Conservation (phyloP, 2,888 invertebrate species). For the Cheiracanthium punctorium region DNA sequence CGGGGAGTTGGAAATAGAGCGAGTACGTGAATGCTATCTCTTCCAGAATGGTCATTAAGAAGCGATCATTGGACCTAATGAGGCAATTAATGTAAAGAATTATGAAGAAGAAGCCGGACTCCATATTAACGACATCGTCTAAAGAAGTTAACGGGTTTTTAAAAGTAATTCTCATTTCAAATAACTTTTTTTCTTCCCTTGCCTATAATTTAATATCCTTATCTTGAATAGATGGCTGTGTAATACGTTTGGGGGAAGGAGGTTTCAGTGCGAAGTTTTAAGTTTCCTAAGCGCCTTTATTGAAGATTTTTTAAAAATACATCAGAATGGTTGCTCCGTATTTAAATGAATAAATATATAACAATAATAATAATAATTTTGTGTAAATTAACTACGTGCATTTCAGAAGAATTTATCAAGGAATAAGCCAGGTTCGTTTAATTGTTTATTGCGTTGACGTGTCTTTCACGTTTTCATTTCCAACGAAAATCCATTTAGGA, state of each 20-base stretch:
- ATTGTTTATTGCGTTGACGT: too few species aligned
- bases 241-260: neutral
- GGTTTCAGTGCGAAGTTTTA: too few species aligned
- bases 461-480: too few species aligned
- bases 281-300: too few species aligned
- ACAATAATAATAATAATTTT: too few species aligned
- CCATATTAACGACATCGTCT: neutral
- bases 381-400: too few species aligned
- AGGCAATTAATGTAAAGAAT: conserved; percentile 61
- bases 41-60: conserved; percentile 51
- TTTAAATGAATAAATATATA: too few species aligned
- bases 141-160: conserved; percentile 18
- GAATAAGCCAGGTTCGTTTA: too few species aligned
- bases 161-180: conserved; percentile 19
- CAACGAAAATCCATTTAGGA: too few species aligned
- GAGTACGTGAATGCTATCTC: conserved; percentile 19
- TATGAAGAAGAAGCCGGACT: conserved; percentile 32
- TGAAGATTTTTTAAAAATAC: too few species aligned
- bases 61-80: conserved; percentile 53
- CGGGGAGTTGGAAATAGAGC: neutral
- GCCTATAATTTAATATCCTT: conserved; percentile 35
- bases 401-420: too few species aligned
- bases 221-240: conserved; percentile 17
- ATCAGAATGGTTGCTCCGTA: too few species aligned
- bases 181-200: neutral